Base-by-base conservation (phyloP, 2,113 vertebrate genomes). In the Oxygymnocypris stewartii region DNA sequence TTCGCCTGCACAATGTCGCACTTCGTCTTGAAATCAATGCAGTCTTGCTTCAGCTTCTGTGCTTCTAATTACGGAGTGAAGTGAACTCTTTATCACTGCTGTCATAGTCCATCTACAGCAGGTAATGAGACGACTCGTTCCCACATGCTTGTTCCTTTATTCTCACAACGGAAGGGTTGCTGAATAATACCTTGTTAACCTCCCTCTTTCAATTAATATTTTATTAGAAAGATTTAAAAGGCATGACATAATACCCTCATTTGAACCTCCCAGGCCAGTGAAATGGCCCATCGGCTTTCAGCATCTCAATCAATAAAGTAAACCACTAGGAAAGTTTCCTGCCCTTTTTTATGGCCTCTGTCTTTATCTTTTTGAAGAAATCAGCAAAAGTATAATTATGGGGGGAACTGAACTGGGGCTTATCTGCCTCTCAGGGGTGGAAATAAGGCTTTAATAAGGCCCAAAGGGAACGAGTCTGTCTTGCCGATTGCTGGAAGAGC, bases 371-470 rank as follows among this genome's bases (percentile, higher is more conserved):
- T 84, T 65, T 77, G 23, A 61, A 61, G 42, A 87, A 85, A 87
- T 85, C 82, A 83, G 85, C 77, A 87, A 71, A 90, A 90, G 85
- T 40, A 63, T 85, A 87, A 88, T 80, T 86, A 87, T 20, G 74
- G 14, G 23, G 73, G 31, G 67, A 81, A 69, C 73, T 51, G 73
- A 85, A 87, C 40, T 49, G 44, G 23, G 78, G 77, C 37, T 79
- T n/a, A 78, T 85, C 78, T 73, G 69, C 74, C 71, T 85, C 84
- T 79, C 67, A 63, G 84, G 83, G 82, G 81, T 54, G 63, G 73
- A 90, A 90, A 87, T 88, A 88, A 88, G 78, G 61, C 65, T 87
- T 87, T 90, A 88, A 90, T 87, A 86, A 87, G 86, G 85, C 84
- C 89, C 86, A 13, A 82, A 78, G 89, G 89, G 89, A 90, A 40